Conservation (phyloP, 2,797 vertebrate species). For the Decapterus maruadsi region DNA sequence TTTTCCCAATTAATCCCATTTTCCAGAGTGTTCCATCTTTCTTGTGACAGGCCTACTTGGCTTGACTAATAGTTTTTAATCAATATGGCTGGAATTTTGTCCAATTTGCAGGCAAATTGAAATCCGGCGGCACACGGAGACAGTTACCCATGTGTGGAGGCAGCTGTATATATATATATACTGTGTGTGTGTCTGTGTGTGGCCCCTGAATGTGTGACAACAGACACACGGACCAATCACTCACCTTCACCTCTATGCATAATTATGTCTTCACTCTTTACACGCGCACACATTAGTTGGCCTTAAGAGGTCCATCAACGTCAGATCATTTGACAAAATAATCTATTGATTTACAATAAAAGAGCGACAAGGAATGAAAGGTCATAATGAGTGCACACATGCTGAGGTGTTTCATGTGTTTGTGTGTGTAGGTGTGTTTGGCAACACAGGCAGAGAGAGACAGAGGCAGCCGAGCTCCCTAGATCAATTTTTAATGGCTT, state of each 20-base stretch:
- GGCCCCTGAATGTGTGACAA: slow-evolving; percentile 39
- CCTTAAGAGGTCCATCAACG: neutral
- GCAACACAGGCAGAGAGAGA: slow-evolving; percentile 71
- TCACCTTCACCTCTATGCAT: slow-evolving; percentile 42
- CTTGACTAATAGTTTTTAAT: slow-evolving; percentile 45
- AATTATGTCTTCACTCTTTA: slow-evolving; percentile 9
- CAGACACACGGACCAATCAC: slow-evolving; percentile 47
- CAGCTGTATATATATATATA: neutral
- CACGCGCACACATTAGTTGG: slow-evolving; percentile 9
- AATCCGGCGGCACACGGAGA: slow-evolving; percentile 21
- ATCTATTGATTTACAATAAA: neutral
- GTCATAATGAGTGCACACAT: slow-evolving; percentile 13
- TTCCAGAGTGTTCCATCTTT: slow-evolving; percentile 31
- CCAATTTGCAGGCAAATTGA: slow-evolving; percentile 38
- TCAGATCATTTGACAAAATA: slow-evolving; percentile 23
- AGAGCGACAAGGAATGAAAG: slow-evolving; percentile 3
- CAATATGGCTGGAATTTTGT: slow-evolving; percentile 31
- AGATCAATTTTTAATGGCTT: slow-evolving; percentile 83
- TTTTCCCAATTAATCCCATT: slow-evolving; percentile 10
- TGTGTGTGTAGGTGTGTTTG: slow-evolving; percentile 28
- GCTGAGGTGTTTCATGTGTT: slow-evolving; percentile 15
- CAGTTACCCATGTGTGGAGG: slow-evolving; percentile 24
- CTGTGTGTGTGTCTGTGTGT: slow-evolving; percentile 2
- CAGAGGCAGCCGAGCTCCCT: slow-evolving; percentile 63
- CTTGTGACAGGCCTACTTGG: slow-evolving; percentile 7